Evolutionary conservation across 2,113 vertebrate species (phyloP).

Genomic region (Dromas ardeola): DNA sequence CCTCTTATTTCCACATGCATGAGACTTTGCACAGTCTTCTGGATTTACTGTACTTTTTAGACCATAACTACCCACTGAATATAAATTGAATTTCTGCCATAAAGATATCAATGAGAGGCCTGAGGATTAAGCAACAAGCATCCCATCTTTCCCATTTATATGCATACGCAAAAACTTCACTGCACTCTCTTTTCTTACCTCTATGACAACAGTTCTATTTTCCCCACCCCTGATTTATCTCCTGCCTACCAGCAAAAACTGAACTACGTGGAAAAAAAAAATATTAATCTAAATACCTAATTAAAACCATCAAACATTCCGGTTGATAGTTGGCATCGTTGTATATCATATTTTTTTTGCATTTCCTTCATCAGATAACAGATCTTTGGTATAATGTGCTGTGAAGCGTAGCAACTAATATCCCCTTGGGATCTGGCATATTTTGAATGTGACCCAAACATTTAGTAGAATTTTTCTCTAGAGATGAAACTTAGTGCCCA

Average conservation of each 20-base stretch:
- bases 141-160: neutral
- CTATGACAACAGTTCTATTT: neutral
- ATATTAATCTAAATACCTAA: neutral
- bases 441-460: neutral
- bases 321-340: neutral
- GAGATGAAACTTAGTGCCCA: neutral
- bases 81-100: neutral
- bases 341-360: neutral
- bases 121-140: neutral
- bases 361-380: neutral
- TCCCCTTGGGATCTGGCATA: neutral
- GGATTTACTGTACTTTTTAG: neutral
- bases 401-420: neutral
- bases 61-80: neutral
- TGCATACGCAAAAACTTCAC: neutral
- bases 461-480: neutral
- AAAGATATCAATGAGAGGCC: neutral
- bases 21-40: neutral
- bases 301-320: neutral
- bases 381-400: neutral
- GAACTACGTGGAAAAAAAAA: neutral
- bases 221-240: neutral
- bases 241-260: neutral
- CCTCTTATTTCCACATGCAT: conserved; percentile 3
- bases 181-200: neutral